These are phyloP conservation scores for Fulica atra DNA, from an alignment of 2,113 vertebrate genomes.

Conservation along the genomic window DNA sequence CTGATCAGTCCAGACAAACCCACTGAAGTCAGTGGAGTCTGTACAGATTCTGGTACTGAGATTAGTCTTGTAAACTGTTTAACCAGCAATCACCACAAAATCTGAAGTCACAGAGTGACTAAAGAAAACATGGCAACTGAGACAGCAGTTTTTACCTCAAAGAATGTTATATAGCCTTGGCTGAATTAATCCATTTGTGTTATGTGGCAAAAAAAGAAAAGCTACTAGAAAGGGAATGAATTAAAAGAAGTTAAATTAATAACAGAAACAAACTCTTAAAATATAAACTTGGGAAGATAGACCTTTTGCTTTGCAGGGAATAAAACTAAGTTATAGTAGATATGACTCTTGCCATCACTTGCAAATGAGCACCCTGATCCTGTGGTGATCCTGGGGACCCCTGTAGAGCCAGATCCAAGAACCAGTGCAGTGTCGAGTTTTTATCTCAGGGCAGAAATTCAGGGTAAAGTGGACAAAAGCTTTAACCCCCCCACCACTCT, in stretches of 20 bases:
- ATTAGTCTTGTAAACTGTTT: neutral
- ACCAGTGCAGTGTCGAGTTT: neutral
- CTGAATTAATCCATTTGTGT: neutral
- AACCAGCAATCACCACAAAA: neutral
- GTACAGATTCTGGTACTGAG: neutral
- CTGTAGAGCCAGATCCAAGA: neutral
- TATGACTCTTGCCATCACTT: neutral
- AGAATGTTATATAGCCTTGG: neutral
- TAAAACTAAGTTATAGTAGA: neutral
- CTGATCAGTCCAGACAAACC: neutral
- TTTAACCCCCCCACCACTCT: no score
- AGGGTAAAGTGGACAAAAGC: neutral
- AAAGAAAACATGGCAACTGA: neutral
- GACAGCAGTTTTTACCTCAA: neutral
- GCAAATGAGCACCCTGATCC: neutral
- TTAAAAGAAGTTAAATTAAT: neutral
- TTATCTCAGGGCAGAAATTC: neutral
- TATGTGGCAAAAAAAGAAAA: slow-evolving; percentile 4
- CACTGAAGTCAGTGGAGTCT: neutral
- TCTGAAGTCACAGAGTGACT: neutral
- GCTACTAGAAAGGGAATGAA: neutral
- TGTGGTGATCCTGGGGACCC: neutral
- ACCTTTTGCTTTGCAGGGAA: neutral
- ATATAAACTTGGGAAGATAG: neutral
- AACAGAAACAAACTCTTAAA: neutral